Conservation (phyloP, 2,888 invertebrate genomes). For the Euzophera pinguis region DNA sequence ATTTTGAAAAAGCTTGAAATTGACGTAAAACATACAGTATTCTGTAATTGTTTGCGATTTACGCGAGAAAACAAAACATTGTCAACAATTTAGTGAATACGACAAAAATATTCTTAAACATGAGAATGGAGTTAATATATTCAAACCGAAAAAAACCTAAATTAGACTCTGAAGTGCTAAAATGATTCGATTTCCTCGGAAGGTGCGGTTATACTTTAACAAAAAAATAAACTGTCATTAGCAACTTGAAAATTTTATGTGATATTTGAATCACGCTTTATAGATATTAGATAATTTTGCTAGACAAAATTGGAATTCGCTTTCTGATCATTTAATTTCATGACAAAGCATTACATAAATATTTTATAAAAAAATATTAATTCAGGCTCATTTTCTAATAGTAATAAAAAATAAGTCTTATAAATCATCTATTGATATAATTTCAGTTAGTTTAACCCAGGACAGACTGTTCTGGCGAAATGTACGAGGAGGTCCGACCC, state of each 20-base stretch:
- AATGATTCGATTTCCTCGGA: slow-evolving; percentile 8
- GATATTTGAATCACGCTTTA: not conserved
- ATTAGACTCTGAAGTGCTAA: slow-evolving; percentile 9
- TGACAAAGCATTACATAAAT: too few species aligned
- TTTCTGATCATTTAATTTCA: too few species aligned
- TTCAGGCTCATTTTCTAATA: too few species aligned
- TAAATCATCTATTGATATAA: too few species aligned
- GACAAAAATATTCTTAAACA: not conserved
- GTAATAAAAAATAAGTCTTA: too few species aligned
- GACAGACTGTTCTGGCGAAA: too few species aligned
- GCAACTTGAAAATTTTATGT: not conserved
- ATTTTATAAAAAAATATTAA: too few species aligned
- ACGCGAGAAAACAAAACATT: not conserved
- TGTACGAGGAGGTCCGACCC: too few species aligned
- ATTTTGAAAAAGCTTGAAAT: not conserved
- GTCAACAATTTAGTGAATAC: not conserved
- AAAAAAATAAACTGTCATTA: not conserved
- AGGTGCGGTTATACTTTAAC: slow-evolving; percentile 1
- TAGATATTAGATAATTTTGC: not conserved
- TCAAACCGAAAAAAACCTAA: slow-evolving; percentile 9
- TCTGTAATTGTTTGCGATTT: too few species aligned
- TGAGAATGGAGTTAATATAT: slow-evolving; percentile 3
- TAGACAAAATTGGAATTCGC: not conserved
- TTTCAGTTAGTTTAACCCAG: too few species aligned
- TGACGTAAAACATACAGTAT: not conserved